Percentiles rank a stretch among this genome's conserved stretches.
Evolutionary conservation across 2,888 invertebrate genomes (phyloP).

Genomic region (Hesperia comma): DNA sequence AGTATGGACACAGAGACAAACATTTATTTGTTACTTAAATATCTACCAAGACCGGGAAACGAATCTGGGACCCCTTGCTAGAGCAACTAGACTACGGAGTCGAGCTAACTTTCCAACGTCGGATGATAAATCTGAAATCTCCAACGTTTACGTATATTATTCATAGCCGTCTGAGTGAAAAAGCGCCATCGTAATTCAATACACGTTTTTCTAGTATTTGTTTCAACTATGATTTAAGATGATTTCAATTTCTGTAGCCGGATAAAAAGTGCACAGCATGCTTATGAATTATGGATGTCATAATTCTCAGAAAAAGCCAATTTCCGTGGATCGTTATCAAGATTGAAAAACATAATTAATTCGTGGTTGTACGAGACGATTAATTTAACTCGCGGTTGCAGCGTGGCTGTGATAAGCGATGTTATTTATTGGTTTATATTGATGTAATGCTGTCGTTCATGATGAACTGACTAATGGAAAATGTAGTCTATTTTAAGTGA

Average conservation of each 20-base stretch:
- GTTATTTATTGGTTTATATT: constrained; percentile 4
- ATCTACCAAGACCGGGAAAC: too few species aligned
- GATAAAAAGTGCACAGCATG: constrained; percentile 23
- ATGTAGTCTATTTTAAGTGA: not conserved
- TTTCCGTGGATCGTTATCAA: constrained; percentile 41
- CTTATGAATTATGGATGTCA: constrained; percentile 40
- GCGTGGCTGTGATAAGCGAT: constrained; percentile 13
- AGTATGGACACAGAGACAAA: too few species aligned
- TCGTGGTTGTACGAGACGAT: constrained; percentile 46
- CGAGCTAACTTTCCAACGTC: not conserved
- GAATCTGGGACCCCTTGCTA: too few species aligned
- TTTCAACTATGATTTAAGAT: constrained; percentile 14
- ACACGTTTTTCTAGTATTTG: constrained; percentile 11
- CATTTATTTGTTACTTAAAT: too few species aligned
- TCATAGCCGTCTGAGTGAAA: not conserved
- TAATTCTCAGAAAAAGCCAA: constrained; percentile 42
- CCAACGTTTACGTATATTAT: constrained; percentile 1
- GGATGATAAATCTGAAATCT: not conserved
- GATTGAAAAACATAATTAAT: constrained; percentile 48
- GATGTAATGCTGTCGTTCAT: constrained; percentile 12
- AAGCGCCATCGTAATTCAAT: constrained; percentile 1
- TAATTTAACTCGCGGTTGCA: constrained; percentile 43
- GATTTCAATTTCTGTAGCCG: constrained; percentile 15
- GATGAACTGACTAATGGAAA: not conserved
- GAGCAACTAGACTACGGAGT: too few species aligned